Base-by-base conservation (phyloP, 1,140 invertebrate species). In the Drosophila gunungcola region DNA sequence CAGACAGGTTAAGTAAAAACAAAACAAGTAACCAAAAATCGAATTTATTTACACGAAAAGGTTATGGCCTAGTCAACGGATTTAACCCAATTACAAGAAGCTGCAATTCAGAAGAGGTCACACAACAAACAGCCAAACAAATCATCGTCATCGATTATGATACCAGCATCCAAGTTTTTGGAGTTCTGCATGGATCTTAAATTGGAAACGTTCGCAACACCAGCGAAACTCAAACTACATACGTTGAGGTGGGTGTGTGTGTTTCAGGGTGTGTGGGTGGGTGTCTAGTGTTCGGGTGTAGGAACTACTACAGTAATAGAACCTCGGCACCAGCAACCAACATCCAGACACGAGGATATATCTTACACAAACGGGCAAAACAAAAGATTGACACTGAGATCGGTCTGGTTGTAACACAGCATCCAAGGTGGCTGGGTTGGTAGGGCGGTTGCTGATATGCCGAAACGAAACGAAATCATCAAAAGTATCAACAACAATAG, bases 101-200 rank as follows among this genome's bases (percentile, higher is more conserved):
- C 68, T 52, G 81, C 83, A 63, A 73, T 65, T 74, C 41, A 84
- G 56, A 62, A 80, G 48, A 70, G 69, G 53, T 67, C 57, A 62
- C 57, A 81, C 74, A 81, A 72, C 78, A 85, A 75, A 68, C 83
- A 86, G 82, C 78, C 79, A 86, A 72, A 79, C 36, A 64, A 56
- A 46, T 54, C 56, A 57, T 51, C 5, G 34, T 29, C 39, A 36
- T 49, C 16, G 16, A 63, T 45, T 4, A 65, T 65, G 62, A 51
- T 45, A 70, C 52, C 57, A 63, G 63, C 64, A 65, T 55, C 62
- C 48, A 73, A 60, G 9, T 46, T 63, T 16, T 55, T 65, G 49
- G 60, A 41, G 56, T 74, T 67, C 46, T 56, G 51, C 29, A 34
- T 73, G 67, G 68, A 39, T 58, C 58, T 65, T 61, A 53, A 74